Base-by-base conservation (phyloP, 2,888 invertebrate species). In the Ecliptopera silaceata region DNA sequence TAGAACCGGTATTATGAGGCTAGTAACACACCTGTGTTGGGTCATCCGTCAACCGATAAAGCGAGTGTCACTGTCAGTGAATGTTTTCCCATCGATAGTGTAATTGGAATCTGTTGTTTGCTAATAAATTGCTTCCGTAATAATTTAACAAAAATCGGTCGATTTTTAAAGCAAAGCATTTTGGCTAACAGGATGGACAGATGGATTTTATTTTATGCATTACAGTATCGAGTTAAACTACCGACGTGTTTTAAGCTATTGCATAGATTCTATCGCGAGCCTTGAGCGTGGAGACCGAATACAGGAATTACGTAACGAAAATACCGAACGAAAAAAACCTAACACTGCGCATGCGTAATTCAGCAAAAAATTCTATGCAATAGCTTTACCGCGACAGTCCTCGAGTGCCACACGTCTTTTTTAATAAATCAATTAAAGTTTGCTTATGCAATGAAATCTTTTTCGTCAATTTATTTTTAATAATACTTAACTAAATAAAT, bases 21-120 rank as follows among this genome's bases (percentile, higher is more conserved):
- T 56, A 64, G 65, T 66, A 54, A 63, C 67, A 71, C 80, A 81
- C 81, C 82, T 80, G 82, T 63, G 75, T 61, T 61, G 69, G 66
- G 65, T 69, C 68, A 75, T 80, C 71, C 69, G 72, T 80, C 75
- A 76, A 65, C 58, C 59, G 69, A 72, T 77, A 77, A 75, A 74
- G 64, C 68, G 72, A 65, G 63, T 69, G 69, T 64, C 69, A 65
- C 61, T 60, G 69, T 67, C 65, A 65, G 64, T 61, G 43, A 62
- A 62, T 59, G 62, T 59, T 56, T 38, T 60, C 45, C 45, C 62
- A 57, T 52, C 61, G 53, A 56, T 42, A 42, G 50, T 48, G 64
- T 66, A 64, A 66, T 64, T 62, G 61, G 59, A 48, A 47, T 49
- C 45, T 53, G 60, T 61, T 66, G 59, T 64, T 63, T 48, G 17